Evolutionary conservation across 2,888 invertebrate species (phyloP), one percentile per base, ranked within the genome.

Genomic region (Calameuta filiformis): DNA sequence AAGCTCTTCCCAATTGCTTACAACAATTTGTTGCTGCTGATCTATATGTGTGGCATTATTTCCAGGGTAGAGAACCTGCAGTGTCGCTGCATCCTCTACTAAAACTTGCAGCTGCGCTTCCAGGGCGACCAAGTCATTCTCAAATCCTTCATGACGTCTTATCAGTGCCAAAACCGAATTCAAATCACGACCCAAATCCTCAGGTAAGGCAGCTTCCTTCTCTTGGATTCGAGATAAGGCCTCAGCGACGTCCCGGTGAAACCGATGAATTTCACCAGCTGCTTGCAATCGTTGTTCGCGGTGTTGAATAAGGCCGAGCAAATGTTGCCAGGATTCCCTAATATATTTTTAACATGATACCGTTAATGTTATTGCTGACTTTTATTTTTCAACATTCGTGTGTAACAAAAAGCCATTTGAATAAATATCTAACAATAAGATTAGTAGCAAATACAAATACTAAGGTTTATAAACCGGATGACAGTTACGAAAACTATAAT

Each of bases 181-280:
- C 77, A 97, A 93, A 92, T 98, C 98, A 75, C 97, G 93, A 11
- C 96, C 96, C 30, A 95, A 92, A 83, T 97, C 96, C 1, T 95
- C 95, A 0, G 97, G 96, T 71, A 99, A 94, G 4, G 96, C 96
- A 0, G 96, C 96, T 81, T 96, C 95, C 89, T 98, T 98, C 90
- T 98, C 98, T 84, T 96, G 97, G 69, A 98, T 98, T 35, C 98
- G 94, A 69, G 97, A 96, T 12, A 98, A 92, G 2, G 98, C 96
- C 89, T 99, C 98, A 34, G 96, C 97, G 1, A 97, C 98, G 92
- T 99, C 99, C 77, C 98, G 95, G 92, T 99, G 99, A 94, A 98
- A 99, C 77, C 98, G 95, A 92, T 99, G 99, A 83, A 99, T 98
- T 93, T 99, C 98, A 12, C 97, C 98, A 1, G 99, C 99, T 0